Conservation (phyloP, 1,140 invertebrate genomes). For the Ylistrum balloti region DNA sequence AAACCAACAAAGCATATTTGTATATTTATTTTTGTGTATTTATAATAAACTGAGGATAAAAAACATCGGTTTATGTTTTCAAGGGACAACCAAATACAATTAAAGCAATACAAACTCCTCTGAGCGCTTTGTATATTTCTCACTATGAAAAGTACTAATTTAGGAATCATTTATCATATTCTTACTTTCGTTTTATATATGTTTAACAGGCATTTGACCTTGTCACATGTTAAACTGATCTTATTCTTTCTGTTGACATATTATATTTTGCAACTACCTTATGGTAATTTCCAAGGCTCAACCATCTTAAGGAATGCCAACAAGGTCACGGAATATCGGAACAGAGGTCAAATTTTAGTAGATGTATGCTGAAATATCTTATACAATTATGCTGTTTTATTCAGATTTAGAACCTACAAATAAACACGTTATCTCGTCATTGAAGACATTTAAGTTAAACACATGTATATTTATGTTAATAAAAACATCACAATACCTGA, state of each 20-base stretch:
- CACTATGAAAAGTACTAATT: too few relatives aligned
- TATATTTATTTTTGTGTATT: too few relatives aligned
- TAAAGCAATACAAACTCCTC: too few relatives aligned
- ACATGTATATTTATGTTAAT: slow-evolving; percentile 36
- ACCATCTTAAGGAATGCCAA: neutral
- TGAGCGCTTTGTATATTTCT: too few relatives aligned
- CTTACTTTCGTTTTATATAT: neutral
- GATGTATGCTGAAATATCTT: neutral
- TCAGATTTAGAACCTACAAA: neutral
- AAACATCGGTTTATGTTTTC: too few relatives aligned
- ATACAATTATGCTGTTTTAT: neutral
- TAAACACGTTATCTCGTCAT: neutral
- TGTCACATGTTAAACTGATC: neutral
- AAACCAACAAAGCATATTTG: too few relatives aligned
- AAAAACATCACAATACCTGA: neutral
- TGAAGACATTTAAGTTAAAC: neutral
- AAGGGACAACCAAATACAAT: too few relatives aligned
- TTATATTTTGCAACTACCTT: neutral
- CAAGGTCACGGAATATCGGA: neutral
- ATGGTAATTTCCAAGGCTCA: neutral
- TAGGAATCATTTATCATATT: neutral
- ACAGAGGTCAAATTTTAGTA: neutral
- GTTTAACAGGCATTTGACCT: neutral
- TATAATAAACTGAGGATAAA: too few relatives aligned
- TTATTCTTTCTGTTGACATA: neutral